These are phyloP conservation scores for Cantharis lateralis DNA, from an alignment of 2,888 invertebrate species.

Conservation along the genomic window DNA sequence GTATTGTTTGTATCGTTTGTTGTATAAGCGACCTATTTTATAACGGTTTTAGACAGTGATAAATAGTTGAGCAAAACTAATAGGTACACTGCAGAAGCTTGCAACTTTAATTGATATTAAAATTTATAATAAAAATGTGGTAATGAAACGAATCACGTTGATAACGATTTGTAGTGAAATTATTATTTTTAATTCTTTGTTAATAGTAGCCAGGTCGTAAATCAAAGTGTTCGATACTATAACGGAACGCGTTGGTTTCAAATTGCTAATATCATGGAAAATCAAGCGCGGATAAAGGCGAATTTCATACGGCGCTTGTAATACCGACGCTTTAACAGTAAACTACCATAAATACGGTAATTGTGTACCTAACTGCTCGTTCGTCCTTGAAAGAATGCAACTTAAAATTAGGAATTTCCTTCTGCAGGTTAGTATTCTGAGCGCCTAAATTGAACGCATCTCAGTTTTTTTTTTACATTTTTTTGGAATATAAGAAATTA, in stretches of 20 bases:
- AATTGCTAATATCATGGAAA: not conserved
- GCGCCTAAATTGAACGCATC: too few species aligned
- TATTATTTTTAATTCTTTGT: not conserved
- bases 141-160: not conserved
- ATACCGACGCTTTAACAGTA: not conserved
- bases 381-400: too few species aligned
- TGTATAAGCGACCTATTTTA: conserved; percentile 16
- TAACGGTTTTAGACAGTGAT: conserved; percentile 32
- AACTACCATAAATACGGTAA: not conserved
- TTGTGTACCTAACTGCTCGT: too few species aligned
- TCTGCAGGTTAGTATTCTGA: too few species aligned
- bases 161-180: not conserved
- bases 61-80: conserved; percentile 22
- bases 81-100: not conserved
- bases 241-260: not conserved
- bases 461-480: too few species aligned
- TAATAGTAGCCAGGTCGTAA: not conserved
- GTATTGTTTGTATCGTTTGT: conserved; percentile 27
- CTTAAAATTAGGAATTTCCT: too few species aligned
- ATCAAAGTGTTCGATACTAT: not conserved
- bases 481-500: too few species aligned
- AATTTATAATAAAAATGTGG: not conserved
- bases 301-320: not conserved
- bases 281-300: not conserved
- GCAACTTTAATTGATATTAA: not conserved